Percentiles rank a stretch among this genome's conserved stretches.
phyloP scores from a whole-genome alignment of 1,140 invertebrate genomes.

The Triops longicaudatus region DNA sequence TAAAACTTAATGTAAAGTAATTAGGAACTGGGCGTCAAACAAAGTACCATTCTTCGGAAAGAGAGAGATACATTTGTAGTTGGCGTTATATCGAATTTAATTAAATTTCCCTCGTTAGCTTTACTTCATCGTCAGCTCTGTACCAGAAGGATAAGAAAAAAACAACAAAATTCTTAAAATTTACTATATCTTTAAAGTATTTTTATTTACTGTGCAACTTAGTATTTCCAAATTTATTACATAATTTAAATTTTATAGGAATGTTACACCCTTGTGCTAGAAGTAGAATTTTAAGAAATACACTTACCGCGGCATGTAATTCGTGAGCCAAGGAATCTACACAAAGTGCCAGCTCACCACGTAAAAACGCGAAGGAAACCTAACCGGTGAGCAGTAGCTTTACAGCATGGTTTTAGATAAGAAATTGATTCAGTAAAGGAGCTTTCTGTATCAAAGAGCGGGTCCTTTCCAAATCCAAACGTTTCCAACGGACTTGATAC shows the following conservation, averaged over 20 bases:
- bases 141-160: too few relatives aligned
- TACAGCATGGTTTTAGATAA: background rate
- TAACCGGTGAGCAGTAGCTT: background rate
- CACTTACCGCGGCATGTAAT: background rate
- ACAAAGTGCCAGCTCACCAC: slow-evolving; percentile 8
- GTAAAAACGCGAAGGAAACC: background rate
- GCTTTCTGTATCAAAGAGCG: background rate
- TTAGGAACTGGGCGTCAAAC: too few relatives aligned
- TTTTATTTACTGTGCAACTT: too few relatives aligned
- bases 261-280: background rate
- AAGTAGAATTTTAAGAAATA: background rate
- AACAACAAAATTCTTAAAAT: too few relatives aligned
- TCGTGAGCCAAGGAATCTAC: background rate
- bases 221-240: too few relatives aligned
- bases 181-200: too few relatives aligned
- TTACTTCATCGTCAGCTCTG: too few relatives aligned
- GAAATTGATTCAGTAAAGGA: background rate
- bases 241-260: background rate
- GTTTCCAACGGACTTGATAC: background rate
- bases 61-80: too few relatives aligned
- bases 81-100: too few relatives aligned
- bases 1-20: too few relatives aligned
- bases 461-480: background rate
- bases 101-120: too few relatives aligned
- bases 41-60: too few relatives aligned